These are phyloP conservation scores for Drosophila tani DNA, from an alignment of 1,140 invertebrate species.

Conservation along the genomic window DNA sequence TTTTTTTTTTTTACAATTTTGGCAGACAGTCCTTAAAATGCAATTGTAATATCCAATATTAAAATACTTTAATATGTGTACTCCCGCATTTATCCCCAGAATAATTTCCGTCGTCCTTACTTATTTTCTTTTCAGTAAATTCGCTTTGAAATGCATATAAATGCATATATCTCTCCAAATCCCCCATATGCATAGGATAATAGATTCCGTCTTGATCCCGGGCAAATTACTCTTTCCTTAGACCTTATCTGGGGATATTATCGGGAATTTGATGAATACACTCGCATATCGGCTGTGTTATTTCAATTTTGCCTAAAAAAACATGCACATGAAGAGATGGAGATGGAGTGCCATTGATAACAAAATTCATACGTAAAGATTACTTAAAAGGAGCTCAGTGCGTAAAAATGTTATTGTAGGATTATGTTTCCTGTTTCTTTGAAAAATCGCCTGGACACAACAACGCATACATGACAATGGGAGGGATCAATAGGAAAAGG, in stretches of 20 bases:
- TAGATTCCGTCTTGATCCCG: conserved; percentile 30
- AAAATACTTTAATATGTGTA: background rate
- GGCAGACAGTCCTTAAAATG: background rate
- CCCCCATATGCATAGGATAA: conserved; percentile 30
- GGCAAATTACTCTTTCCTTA: conserved; percentile 35
- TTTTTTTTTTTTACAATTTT: too few relatives aligned
- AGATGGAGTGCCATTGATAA: conserved; percentile 71
- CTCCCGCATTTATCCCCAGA: background rate
- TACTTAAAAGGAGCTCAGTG: conserved; percentile 74
- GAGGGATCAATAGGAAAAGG: conserved; percentile 54
- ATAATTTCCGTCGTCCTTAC: background rate
- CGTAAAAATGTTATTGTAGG: conserved; percentile 72
- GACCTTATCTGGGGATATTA: conserved; percentile 48
- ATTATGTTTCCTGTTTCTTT: conserved; percentile 68
- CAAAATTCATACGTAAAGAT: conserved; percentile 73
- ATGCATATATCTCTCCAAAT: conserved; percentile 12
- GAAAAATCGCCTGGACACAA: conserved; percentile 43
- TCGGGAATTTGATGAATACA: conserved; percentile 48
- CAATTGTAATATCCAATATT: background rate
- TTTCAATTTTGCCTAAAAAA: conserved; percentile 67
- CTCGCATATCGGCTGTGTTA: conserved; percentile 45
- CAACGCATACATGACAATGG: conserved; percentile 49
- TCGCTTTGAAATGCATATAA: conserved; percentile 23
- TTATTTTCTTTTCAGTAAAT: conserved; percentile 17
- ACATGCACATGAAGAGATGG: conserved; percentile 31